A percentile compares a stretch with the other conserved stretches of the same genome.
Evolutionary conservation across 92 coral and sea anemone genomes (phyloP).

Genomic region (Porites lobata): DNA sequence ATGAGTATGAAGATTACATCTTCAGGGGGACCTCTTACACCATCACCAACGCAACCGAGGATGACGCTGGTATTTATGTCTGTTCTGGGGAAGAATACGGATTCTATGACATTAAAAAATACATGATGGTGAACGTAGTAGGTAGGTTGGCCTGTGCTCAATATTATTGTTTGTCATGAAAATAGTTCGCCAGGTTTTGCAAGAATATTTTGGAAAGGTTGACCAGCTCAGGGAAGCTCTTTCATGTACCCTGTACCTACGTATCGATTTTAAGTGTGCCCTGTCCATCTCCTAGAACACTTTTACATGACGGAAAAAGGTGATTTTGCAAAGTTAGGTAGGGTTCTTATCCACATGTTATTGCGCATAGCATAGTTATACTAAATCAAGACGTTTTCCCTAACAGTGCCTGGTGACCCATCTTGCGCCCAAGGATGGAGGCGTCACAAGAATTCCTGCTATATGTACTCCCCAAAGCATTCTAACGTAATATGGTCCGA

Average conservation of each 20-base stretch:
- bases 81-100: constrained; percentile 35
- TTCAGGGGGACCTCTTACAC: background rate
- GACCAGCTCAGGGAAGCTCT: too few relatives aligned
- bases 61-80: constrained; percentile 19
- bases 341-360: too few relatives aligned
- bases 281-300: too few relatives aligned
- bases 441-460: constrained; percentile 33
- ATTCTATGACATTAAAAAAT: constrained; percentile 6
- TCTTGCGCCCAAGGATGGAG: constrained; percentile 48
- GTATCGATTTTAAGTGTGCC: too few relatives aligned
- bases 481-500: background rate
- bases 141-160: background rate
- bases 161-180: too few relatives aligned
- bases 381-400: background rate
- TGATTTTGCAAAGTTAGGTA: too few relatives aligned
- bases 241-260: too few relatives aligned
- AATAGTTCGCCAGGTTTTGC: too few relatives aligned
- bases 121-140: constrained; percentile 32
- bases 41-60: constrained; percentile 25
- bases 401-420: constrained; percentile 20
- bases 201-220: too few relatives aligned
- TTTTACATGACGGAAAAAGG: too few relatives aligned
- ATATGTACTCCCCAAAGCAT: constrained; percentile 1
- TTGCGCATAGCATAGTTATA: background rate
- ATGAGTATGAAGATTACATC: background rate